Base-by-base conservation (phyloP, 2,888 invertebrate genomes). In the Flexamia atlantica region DNA sequence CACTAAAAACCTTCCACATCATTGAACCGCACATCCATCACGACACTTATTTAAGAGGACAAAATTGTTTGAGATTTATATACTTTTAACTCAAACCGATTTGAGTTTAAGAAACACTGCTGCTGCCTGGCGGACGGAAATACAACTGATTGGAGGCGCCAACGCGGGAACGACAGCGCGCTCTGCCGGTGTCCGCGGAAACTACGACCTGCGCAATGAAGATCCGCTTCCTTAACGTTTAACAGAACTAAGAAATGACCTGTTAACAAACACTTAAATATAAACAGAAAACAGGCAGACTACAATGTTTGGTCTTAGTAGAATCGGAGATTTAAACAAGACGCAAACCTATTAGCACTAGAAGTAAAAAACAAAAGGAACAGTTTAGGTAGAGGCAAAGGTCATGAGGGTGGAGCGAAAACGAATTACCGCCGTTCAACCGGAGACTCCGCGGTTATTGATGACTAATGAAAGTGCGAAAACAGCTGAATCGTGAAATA, bases 111-210 rank as follows among this genome's bases (percentile, higher is more conserved):
- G 74, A 7, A 12, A 46, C 74, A 46, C 74, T 76, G 36, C 57
- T 79, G 79, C 79, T 79, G 36, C 32, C 79, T 79, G 57, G 79
- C 79, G 79, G 79, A 25, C 53, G 36, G 79, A 79, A 79, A 53
- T 20, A 28, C 79, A 79, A 79, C 79, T 79, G 79, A 76, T 76
- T 14, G 40, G 5, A 25, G 50, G 50, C 50, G 42, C 40, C 20
- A 46, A 40, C 46, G 46, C 36, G 32, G 36, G 23, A 57, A 25
- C 53, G 57, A 17, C 50, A 46, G n/a, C 50, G n/a, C 50, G 17
- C 76, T 76, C 76, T 72, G 72, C 20, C 12, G 72, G 40, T n/a
- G 23, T 14, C 40, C 12, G 30, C 14, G 23, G 17, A 28, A 76
- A 76, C 76, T 76, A 76, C 28, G 53, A 57, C 79, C 32, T 79